Base-by-base conservation (phyloP, 2,888 invertebrate genomes). In the Trypoxylon attenuatum region DNA sequence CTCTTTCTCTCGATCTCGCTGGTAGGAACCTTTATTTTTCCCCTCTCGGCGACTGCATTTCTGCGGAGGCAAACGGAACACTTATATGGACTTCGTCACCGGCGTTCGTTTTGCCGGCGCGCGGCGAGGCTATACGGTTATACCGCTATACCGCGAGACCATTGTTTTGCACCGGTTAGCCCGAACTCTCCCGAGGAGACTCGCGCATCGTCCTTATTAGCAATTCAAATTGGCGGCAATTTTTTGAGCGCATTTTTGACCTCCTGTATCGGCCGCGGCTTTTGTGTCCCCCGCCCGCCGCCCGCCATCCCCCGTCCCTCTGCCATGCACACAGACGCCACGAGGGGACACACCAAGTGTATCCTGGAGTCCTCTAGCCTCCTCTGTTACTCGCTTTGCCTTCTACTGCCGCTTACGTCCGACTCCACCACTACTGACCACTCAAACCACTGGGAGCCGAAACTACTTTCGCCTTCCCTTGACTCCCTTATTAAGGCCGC, bases 181-280 rank as follows among this genome's bases (percentile, higher is more conserved):
- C 79, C 76, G 72, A 73, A 67, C 76, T 58, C 58, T 13, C 18
- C 49, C 67, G 73, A 68, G 65, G 63, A 76, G 73, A 74, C 73
- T 71, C 74, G 69, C 78, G 78, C 82, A 78, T 71, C 78, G 76
- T 80, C 77, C 79, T 81, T 82, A 86, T 87, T 87, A 87, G 86
- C 86, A 87, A 87, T 87, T 87, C 87, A 87, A 87, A 87, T 87
- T 84, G 87, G 85, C 86, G 87, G 87, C 86, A 87, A 86, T 87
- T 87, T 87, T 87, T 87, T 87, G 82, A 87, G 84, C 84, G 84
- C 87, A 86, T 86, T 87, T 87, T 86, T 87, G 87, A 87, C 87
- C 87, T 87, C 87, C 87, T 87, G 83, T 84, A 86, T 87, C 85
- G 85, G 82, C 54, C 69, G 71, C 65, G 61, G 68, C 68, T 67